Evolutionary conservation across 2,888 invertebrate species (phyloP), one percentile per base, ranked within the genome.

Genomic region (Epiblema foenella): DNA sequence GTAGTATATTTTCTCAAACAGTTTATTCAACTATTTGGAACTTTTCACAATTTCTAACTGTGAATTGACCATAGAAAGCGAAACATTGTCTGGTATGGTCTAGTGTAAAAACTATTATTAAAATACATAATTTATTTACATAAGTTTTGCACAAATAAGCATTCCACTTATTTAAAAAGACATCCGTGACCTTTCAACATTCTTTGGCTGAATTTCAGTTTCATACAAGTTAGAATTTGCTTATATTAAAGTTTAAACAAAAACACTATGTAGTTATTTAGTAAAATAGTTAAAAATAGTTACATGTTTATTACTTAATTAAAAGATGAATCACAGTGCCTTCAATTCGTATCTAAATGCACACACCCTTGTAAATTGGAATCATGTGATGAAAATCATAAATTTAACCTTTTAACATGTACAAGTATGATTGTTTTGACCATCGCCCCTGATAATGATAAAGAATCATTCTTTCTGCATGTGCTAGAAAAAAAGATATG

Each of bases 151-250:
- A 59, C 52, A 42, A 39, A 67, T 11, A 33, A 39, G 57, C 63
- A 39, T 18, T 58, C 17, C 37, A 73, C 54, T 67, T 59, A 52
- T 58, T 56, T 51, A 54, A 70, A 64, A 78, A 73, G 77, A 78
- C 79, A 80, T 83, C 81, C 81, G 82, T 81, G 29, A 69, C 42
- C n/a, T 60, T 57, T 11, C 76, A 75, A 69, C 39, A 73, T 76
- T 80, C 84, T 84, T 85, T 84, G 85, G 85, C 80, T 80, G 78
- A 81, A 79, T 77, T 79, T 63, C 70, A 74, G 73, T 74, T 74
- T 74, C 58, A 69, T 56, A 62, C 56, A 66, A 46, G 54, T 46
- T 39, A 62, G 46, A 67, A 67, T 62, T 71, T 71, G 66, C 66
- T 66, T 66, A 71, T 20, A 24, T 63, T 51, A 39, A 49, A 2